Conservation (phyloP, 2,888 invertebrate species). For the Panzeria rudis region DNA sequence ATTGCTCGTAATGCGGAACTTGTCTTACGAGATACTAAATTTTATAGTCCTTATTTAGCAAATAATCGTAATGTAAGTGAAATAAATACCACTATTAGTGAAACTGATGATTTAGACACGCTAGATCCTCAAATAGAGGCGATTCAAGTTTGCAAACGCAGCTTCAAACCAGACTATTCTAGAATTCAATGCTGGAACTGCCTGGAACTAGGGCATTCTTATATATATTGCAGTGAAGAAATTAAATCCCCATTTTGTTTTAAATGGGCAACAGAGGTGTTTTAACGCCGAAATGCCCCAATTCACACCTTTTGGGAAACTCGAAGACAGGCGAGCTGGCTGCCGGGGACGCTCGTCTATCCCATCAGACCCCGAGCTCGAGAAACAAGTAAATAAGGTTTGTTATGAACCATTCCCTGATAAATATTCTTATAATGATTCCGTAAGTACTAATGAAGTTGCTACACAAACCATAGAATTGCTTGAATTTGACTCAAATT, state of each 20-base stretch:
- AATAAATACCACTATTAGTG: neutral
- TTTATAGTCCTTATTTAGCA: no score
- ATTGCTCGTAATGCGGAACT: neutral
- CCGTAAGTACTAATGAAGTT: neutral
- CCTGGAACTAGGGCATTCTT: neutral
- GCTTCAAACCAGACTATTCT: neutral
- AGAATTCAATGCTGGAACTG: neutral
- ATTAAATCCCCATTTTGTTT: neutral
- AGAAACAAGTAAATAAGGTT: neutral
- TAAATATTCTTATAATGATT: neutral
- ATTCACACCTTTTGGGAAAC: slow-evolving; percentile 19
- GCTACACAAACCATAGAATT: neutral
- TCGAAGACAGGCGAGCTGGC: neutral
- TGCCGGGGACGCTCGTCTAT: slow-evolving; percentile 16
- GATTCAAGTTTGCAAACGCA: neutral
- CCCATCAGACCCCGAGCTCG: slow-evolving; percentile 6
- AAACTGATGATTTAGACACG: neutral
- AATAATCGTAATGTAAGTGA: no score
- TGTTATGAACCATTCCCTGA: no score
- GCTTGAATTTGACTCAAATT: neutral
- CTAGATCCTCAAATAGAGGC: neutral
- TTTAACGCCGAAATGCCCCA: slow-evolving; percentile 15
- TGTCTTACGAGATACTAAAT: neutral
- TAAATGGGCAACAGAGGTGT: slow-evolving; percentile 5
- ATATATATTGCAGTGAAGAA: neutral